Base-by-base conservation (phyloP, 2,888 invertebrate species). In the Heliothis peltigera region DNA sequence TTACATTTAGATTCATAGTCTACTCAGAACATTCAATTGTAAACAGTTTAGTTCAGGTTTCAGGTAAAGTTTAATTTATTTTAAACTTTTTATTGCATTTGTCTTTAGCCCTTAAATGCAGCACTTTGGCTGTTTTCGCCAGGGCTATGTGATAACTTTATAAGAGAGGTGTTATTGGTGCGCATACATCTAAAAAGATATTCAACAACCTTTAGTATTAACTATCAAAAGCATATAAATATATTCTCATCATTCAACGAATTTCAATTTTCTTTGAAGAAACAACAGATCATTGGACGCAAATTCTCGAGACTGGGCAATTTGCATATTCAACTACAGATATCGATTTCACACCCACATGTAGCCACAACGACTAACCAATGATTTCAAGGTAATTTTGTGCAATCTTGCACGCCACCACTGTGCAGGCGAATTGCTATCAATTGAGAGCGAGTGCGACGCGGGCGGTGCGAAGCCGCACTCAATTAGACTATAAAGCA, bases 401-500 rank as follows among this genome's bases (percentile, higher is more conserved):
- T 70, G 64, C 73, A 78, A 61, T 62, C 57, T 61, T 61, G 63
- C 67, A 63, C 60, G 44, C 52, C 43, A 70, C 53, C 32, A 57
- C 43, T 53, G 22, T 66, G 64, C 62, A 51, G 58, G 46, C 49
- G 68, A 78, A 78, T 78, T 78, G 75, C 22, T 46, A 67, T 52
- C 78, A 73, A 73, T 73, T 73, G 60, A 54, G 53, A 47, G 32
- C 53, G 42, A 57, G 21, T 51, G 5, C 35, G 19, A 75, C 49
- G 68, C 48, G 44, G 74, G 74, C 21, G 39, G 56, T 49, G 42
- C 53, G 47, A 47, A 56, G 60, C 17, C 28, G 46, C 56, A 57
- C 56, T 73, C 79, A 60, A 73, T 73, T 73, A 47, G 48, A 60
- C 47, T 73, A 73, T 73, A 73, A 73, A 73, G 53, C 55, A 67